A percentile compares a stretch with the other conserved stretches of the same genome.
Evolutionary conservation across 2,797 vertebrate genomes (phyloP).

Genomic region (Sebastolobus altivelis): DNA sequence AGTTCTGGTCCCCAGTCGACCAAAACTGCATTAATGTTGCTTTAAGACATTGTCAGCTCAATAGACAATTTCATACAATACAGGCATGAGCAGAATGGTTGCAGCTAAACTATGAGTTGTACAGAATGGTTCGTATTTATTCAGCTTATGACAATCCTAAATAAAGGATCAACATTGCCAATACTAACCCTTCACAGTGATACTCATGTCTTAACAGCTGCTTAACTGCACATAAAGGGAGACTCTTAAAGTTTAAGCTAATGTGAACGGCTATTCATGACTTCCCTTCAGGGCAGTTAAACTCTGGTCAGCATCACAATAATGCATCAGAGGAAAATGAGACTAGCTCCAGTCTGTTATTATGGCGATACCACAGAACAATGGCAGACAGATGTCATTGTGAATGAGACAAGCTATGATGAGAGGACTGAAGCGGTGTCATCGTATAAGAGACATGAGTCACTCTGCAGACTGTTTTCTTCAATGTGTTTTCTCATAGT

Average conservation of each 20-base stretch:
- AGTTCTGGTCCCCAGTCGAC: not conserved
- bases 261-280: slow-evolving; percentile 25
- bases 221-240: slow-evolving; percentile 22
- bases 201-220: slow-evolving; percentile 1
- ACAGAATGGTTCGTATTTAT: not conserved
- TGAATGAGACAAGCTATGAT: slow-evolving; percentile 56
- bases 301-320: slow-evolving; percentile 51
- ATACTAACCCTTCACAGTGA: not conserved
- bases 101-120: not conserved
- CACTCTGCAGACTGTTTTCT: slow-evolving; percentile 55
- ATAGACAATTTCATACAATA: not conserved
- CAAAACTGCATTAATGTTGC: not conserved
- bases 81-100: not conserved
- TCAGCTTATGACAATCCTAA: not conserved
- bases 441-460: slow-evolving; percentile 63
- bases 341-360: slow-evolving; percentile 64
- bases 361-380: slow-evolving; percentile 61
- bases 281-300: slow-evolving; percentile 40
- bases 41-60: not conserved
- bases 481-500: slow-evolving; percentile 35
- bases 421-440: slow-evolving; percentile 55
- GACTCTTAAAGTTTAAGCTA: slow-evolving; percentile 11
- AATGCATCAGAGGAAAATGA: slow-evolving; percentile 48
- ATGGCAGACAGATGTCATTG: slow-evolving; percentile 72
- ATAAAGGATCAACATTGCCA: not conserved